Percentiles rank a stretch among this genome's conserved stretches.
Conservation (phyloP, 2,888 invertebrate genomes). For the Chrysodeixis includens region DNA sequence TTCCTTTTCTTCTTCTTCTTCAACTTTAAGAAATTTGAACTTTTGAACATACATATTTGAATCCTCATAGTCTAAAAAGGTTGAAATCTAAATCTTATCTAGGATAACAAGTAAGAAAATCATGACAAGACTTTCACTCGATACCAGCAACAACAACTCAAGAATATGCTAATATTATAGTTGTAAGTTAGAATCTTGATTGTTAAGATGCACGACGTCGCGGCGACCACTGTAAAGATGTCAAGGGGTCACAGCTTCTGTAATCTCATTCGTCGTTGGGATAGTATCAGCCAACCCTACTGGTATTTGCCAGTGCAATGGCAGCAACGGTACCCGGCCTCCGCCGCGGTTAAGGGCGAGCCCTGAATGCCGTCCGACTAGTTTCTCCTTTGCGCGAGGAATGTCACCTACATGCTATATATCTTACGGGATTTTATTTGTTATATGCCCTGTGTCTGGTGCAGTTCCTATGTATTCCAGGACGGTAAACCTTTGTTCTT, state of each 20-base stretch:
- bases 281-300: slow-evolving; percentile 60
- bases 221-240: not conserved
- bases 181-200: not conserved
- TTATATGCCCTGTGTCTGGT: slow-evolving; percentile 32
- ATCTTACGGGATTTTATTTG: slow-evolving; percentile 61
- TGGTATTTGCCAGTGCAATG: slow-evolving; percentile 60
- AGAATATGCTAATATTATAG: not conserved
- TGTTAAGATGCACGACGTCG: not conserved
- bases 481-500: not conserved
- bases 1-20: too few species aligned
- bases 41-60: too few species aligned
- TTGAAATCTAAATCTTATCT: too few species aligned
- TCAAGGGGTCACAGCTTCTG: slow-evolving; percentile 15
- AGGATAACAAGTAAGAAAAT: not conserved
- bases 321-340: slow-evolving; percentile 77
- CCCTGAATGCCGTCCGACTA: slow-evolving; percentile 83
- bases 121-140: not conserved
- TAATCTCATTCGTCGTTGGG: slow-evolving; percentile 21
- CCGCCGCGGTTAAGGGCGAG: slow-evolving; percentile 78
- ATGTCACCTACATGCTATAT: slow-evolving; percentile 81
- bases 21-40: too few species aligned
- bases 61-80: too few species aligned
- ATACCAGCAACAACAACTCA: not conserved
- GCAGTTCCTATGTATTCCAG: slow-evolving; percentile 14
- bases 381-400: slow-evolving; percentile 81